Base-by-base conservation (phyloP, 2,797 vertebrate species). In the Spinus olivaceus region DNA sequence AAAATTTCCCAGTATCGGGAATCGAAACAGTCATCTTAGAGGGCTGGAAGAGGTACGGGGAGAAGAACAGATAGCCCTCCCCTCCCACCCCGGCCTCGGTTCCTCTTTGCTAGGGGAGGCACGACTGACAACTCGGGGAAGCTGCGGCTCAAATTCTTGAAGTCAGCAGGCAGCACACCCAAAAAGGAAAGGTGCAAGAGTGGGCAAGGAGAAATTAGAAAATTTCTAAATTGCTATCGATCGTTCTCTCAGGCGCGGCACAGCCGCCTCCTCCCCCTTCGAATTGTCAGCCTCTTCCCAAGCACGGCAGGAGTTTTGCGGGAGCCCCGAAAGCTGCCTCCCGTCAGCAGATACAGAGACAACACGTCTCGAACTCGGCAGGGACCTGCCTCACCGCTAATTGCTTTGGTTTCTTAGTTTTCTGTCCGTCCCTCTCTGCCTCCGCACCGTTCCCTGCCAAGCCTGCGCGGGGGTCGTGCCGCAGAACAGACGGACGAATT, bases 1-100 rank as follows among this genome's bases (percentile, higher is more conserved):
- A 86, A 78, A 82, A 96, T 67, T 82, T 95, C 85, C 85, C 70
- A 56, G 80, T 82, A 56, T 67, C 9, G 35, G 79, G 71, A 70
- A 54, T 66, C 3, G 63, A 70, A 95, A 88, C 3, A 19, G 49
- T 60, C 44, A 72, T 56, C 78, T 83, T n/a, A 32, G 33, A 82
- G 94, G 71, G 86, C 35, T 49, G 53, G 35, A 66, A 74, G 85
- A 85, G 12, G 51, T 39, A 22, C 7, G 18, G 28, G 60, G 39
- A 67, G 27, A 19, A 51, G 51, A 77, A 57, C 23, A 54, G 24
- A 21, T 41, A 28, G 46, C 53, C 33, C 33, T 41, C 25, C 37
- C 25, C 33, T 21, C 27, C 49, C 35, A 5, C 8, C 10, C 15
- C 14, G 17, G 41, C 37, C 47, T 51, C 47, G 6, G 24, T 32